Percentiles rank a stretch among this genome's conserved stretches.
Evolutionary conservation across 2,797 vertebrate genomes (phyloP).

Genomic region (Rhynchonycteris naso): DNA sequence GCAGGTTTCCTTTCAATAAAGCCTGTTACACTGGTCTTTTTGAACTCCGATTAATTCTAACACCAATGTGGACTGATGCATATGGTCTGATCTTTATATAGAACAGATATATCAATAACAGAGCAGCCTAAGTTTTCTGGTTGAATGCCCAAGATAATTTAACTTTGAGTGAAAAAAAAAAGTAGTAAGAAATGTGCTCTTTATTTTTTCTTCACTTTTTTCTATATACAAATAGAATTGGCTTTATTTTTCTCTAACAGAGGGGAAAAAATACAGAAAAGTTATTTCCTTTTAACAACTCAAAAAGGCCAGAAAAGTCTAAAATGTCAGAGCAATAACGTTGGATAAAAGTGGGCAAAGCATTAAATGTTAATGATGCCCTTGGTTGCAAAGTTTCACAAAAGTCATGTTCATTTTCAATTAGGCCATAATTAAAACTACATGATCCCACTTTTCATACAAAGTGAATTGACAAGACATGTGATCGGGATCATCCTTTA

Average conservation of each 20-base stretch:
- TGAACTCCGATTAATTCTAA: no score
- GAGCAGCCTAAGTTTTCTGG: constrained; percentile 18
- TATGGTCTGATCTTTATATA: constrained; percentile 53
- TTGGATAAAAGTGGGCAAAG: not conserved
- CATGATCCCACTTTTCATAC: not conserved
- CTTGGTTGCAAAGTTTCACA: not conserved
- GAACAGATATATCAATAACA: constrained; percentile 48
- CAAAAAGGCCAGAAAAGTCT: constrained; percentile 51
- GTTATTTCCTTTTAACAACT: constrained; percentile 15
- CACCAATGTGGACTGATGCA: constrained; percentile 26
- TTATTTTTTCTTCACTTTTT: not conserved
- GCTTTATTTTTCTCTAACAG: constrained; percentile 40
- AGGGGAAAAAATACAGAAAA: constrained; percentile 40
- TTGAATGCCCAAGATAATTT: constrained; percentile 48
- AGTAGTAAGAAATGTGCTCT: not conserved
- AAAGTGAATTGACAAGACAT: not conserved
- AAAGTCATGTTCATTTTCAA: constrained; percentile 42
- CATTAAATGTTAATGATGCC: constrained; percentile 54
- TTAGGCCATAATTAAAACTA: constrained; percentile 2
- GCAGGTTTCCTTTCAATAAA: no score
- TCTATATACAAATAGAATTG: constrained; percentile 52
- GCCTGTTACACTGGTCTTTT: no score
- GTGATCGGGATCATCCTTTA: not conserved
- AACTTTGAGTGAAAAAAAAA: not conserved
- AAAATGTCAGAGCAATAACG: constrained; percentile 60